Conservation (phyloP, 2,113 vertebrate species). For the Oncorhynchus tshawytscha region DNA sequence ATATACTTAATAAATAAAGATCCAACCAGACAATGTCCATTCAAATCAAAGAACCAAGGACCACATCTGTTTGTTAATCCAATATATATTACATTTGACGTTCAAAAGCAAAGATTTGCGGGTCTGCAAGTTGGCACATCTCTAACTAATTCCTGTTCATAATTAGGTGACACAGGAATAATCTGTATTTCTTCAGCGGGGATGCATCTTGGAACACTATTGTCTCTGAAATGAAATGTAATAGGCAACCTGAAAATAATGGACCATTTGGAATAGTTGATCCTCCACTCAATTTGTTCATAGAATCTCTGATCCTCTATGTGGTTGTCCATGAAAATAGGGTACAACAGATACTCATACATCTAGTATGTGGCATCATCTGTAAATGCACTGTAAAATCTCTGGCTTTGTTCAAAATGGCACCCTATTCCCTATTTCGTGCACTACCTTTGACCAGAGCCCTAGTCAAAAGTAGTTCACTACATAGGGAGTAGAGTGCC, state of each 20-base stretch:
- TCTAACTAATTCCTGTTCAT: conserved; percentile 21
- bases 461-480: too few relatives aligned
- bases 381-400: too few relatives aligned
- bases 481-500: too few relatives aligned
- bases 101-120: conserved; percentile 46
- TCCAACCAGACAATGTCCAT: conserved; percentile 13
- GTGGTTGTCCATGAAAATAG: too few relatives aligned
- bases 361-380: too few relatives aligned
- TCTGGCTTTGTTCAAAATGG: too few relatives aligned
- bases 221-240: background rate
- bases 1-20: conserved; percentile 35
- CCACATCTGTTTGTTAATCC: conserved; percentile 46
- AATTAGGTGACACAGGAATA: conserved; percentile 23
- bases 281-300: background rate
- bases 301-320: too few relatives aligned
- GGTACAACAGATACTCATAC: too few relatives aligned
- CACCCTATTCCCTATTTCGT: too few relatives aligned
- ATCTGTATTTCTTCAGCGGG: background rate
- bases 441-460: too few relatives aligned
- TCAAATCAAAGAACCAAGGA: conserved; percentile 27
- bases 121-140: conserved; percentile 30
- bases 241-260: background rate
- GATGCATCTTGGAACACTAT: background rate
- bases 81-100: conserved; percentile 53
- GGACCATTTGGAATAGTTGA: background rate